These are phyloP conservation scores for Pachycephus smyrnensis DNA, from an alignment of 2,888 invertebrate species.

Conservation along the genomic window DNA sequence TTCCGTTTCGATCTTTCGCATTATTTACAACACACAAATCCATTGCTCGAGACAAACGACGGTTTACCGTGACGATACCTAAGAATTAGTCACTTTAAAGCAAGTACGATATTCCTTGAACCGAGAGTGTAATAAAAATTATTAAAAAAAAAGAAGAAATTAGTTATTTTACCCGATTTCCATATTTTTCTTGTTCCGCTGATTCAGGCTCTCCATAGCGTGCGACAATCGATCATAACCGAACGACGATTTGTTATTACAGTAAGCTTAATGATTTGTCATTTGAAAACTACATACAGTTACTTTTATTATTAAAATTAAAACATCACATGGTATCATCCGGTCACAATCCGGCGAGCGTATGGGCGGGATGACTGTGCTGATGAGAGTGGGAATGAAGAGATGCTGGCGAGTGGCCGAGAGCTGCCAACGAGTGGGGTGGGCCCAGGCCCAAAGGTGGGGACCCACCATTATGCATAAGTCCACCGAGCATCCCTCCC, in stretches of 20 bases:
- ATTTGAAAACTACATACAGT: background rate
- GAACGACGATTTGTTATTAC: background rate
- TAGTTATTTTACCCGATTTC: background rate
- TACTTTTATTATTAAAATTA: background rate
- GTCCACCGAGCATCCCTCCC: slow-evolving; percentile 51
- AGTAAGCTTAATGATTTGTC: background rate
- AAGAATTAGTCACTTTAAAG: background rate
- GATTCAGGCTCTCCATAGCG: background rate
- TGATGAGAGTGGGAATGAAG: slow-evolving; percentile 44
- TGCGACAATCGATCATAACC: background rate
- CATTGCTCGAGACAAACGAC: background rate
- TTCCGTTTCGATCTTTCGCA: no score
- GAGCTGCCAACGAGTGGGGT: slow-evolving; percentile 36
- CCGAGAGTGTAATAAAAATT: background rate
- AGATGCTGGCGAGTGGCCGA: slow-evolving; percentile 38
- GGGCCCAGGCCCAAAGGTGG: slow-evolving; percentile 34
- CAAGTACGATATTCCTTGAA: background rate
- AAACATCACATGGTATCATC: slow-evolving; percentile 22
- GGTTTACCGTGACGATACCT: background rate
- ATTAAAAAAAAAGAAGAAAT: background rate
- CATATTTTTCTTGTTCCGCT: background rate
- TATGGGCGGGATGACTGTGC: slow-evolving; percentile 44
- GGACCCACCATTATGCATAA: slow-evolving; percentile 46
- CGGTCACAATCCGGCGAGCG: slow-evolving; percentile 52
- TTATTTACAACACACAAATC: no score